Conservation (phyloP, 2,888 invertebrate species). For the Chelonus formosanus region DNA sequence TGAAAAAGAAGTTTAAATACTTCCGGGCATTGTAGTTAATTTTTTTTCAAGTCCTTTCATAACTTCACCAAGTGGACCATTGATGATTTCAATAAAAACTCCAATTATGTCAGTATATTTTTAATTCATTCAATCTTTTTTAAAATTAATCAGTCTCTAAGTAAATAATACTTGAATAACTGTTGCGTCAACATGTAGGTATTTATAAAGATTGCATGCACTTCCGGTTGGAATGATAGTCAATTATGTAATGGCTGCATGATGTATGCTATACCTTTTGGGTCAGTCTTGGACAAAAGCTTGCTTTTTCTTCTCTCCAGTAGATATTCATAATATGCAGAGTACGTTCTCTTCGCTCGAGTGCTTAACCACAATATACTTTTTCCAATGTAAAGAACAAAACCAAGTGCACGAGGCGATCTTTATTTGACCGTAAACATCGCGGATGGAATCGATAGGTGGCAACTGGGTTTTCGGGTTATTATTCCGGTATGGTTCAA, state of each 20-base stretch:
- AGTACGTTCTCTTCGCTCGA: constrained; percentile 37
- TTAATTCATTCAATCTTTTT: not conserved
- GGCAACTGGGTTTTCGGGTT: constrained; percentile 21
- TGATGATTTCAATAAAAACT: no score
- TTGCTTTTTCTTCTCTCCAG: not conserved
- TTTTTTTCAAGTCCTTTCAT: no score
- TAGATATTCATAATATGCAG: constrained; percentile 21
- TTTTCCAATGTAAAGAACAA: constrained; percentile 15
- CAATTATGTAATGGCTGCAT: not conserved
- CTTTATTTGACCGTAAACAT: constrained; percentile 34
- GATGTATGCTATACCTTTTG: constrained; percentile 1
- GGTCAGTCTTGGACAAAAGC: not conserved
- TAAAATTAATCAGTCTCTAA: not conserved
- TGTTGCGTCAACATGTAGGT: not conserved
- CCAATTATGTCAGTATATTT: not conserved
- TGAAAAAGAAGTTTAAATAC: no score
- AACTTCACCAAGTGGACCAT: no score
- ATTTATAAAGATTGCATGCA: not conserved
- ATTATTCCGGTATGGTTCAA: constrained; percentile 2
- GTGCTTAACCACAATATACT: constrained; percentile 36
- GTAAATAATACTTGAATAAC: no score
- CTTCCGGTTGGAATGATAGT: not conserved
- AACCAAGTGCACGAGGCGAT: constrained; percentile 26
- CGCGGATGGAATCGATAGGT: constrained; percentile 23
- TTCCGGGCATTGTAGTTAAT: no score